phyloP scores from a whole-genome alignment of 2,797 vertebrate species.

The Hyperoplus immaculatus region DNA sequence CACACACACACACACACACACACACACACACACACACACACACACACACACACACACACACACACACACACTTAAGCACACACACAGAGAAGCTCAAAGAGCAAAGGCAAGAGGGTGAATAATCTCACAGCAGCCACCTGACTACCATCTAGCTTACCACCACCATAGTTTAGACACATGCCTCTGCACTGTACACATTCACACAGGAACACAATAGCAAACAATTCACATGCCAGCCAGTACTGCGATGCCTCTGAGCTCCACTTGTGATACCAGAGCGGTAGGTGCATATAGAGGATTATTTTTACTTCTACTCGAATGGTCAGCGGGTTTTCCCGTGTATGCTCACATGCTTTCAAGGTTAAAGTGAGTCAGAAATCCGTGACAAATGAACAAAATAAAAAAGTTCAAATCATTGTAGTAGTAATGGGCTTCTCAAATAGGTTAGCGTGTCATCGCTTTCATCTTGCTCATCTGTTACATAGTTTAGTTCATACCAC shows the following conservation, averaged over 20 bases:
- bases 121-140: constrained; percentile 74
- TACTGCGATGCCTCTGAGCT: constrained; percentile 53
- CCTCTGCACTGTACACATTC: constrained; percentile 64
- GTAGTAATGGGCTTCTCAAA: not conserved
- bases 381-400: not conserved
- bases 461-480: constrained; percentile 14
- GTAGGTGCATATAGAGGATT: constrained; percentile 52
- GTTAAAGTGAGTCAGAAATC: not conserved
- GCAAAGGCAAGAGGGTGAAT: constrained; percentile 60
- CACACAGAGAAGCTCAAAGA: constrained; percentile 64
- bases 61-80: constrained; percentile 30
- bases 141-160: constrained; percentile 71
- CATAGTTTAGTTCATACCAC: constrained; percentile 2
- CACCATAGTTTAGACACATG: constrained; percentile 62
- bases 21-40: constrained; percentile 13
- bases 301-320: constrained; percentile 62
- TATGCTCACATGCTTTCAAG: not conserved
- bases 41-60: constrained; percentile 13
- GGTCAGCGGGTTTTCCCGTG: constrained; percentile 16
- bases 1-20: constrained; percentile 33
- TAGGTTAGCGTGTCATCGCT: not conserved
- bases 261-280: constrained; percentile 55
- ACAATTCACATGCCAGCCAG: constrained; percentile 65
- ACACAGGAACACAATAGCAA: constrained; percentile 71
- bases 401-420: not conserved